These are phyloP conservation scores for Drosophila fulvimacula DNA, from an alignment of 2,888 invertebrate species.

Conservation along the genomic window DNA sequence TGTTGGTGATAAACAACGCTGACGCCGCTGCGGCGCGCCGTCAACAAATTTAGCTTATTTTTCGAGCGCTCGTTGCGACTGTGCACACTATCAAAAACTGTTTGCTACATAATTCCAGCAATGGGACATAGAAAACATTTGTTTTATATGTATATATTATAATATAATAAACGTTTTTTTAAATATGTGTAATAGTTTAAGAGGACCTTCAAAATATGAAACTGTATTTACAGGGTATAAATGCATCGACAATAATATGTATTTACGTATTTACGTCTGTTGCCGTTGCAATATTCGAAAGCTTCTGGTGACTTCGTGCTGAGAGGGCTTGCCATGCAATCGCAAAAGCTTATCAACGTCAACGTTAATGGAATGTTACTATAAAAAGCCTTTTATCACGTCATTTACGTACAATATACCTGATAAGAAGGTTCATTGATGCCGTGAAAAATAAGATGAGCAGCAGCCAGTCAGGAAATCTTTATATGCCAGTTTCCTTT, in stretches of 20 bases:
- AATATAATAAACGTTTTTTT: neutral
- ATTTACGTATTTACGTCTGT: neutral
- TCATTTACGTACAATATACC: constrained; percentile 11
- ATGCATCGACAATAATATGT: neutral
- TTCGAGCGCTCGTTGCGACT: neutral
- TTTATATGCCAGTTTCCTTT: neutral
- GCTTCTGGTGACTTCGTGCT: constrained; percentile 25
- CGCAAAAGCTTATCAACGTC: constrained; percentile 14
- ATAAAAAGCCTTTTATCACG: constrained; percentile 16
- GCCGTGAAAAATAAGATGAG: constrained; percentile 11
- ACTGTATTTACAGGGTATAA: neutral
- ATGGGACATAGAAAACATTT: neutral
- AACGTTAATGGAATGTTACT: constrained; percentile 16
- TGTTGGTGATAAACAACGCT: constrained; percentile 66
- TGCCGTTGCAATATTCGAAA: neutral
- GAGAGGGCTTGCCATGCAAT: constrained; percentile 35
- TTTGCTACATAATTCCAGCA: neutral
- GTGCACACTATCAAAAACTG: neutral
- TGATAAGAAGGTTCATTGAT: constrained; percentile 53
- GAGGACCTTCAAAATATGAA: neutral
- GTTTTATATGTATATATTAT: too few species aligned
- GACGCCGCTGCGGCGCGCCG: constrained; percentile 38
- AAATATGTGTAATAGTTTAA: neutral
- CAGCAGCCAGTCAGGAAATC: neutral
- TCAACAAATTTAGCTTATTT: constrained; percentile 34